phyloP scores from a whole-genome alignment of 2,888 invertebrate genomes.

The Maniola hyperantus region DNA sequence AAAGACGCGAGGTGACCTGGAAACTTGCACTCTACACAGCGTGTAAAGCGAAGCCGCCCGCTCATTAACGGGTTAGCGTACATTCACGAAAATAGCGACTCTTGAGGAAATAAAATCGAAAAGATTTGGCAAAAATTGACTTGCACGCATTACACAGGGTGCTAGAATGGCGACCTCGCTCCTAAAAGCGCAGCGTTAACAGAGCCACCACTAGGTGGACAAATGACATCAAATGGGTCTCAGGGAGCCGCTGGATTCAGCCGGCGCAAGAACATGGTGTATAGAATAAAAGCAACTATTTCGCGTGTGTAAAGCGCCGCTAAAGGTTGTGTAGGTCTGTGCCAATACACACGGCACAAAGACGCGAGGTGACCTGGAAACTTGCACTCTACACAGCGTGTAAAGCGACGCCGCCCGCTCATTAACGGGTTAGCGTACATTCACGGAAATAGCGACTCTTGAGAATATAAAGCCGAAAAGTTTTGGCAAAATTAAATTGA shows the following conservation, averaged over 20 bases:
- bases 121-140: too few species aligned
- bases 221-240: too few species aligned
- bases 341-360: constrained; percentile 16
- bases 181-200: too few species aligned
- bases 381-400: constrained; percentile 30
- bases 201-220: too few species aligned
- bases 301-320: constrained; percentile 7
- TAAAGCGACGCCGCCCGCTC: constrained; percentile 31
- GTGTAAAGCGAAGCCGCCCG: constrained; percentile 28
- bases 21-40: constrained; percentile 33
- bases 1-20: constrained; percentile 20
- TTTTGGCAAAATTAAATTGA: too few species aligned
- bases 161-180: too few species aligned
- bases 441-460: constrained; percentile 8
- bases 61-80: constrained; percentile 33
- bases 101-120: background rate
- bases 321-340: constrained; percentile 7
- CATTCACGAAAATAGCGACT: constrained; percentile 10
- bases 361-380: constrained; percentile 25
- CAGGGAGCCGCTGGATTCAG: too few species aligned
- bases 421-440: constrained; percentile 29
- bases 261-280: too few species aligned
- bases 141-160: too few species aligned
- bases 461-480: too few species aligned
- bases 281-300: background rate